Percentiles rank a stretch among this genome's conserved stretches.
phyloP scores from a whole-genome alignment of 2,797 vertebrate genomes.

The Fundulus diaphanus region DNA sequence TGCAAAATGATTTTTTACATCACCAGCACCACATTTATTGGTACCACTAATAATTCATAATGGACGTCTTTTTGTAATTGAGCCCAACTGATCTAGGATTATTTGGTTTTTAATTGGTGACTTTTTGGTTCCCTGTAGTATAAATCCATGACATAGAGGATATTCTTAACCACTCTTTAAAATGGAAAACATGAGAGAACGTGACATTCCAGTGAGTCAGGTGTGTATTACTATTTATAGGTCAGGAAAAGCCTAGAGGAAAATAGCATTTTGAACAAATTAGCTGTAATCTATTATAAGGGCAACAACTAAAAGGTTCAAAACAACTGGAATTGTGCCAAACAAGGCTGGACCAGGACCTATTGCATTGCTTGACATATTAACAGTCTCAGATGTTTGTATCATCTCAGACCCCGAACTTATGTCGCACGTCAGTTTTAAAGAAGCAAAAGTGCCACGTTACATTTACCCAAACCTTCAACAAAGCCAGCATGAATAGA shows the following conservation, averaged over 20 bases:
- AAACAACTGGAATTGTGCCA: neutral
- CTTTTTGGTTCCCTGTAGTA: no score
- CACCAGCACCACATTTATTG: no score
- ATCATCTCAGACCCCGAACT: neutral
- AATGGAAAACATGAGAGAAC: no score
- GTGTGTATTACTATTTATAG: no score
- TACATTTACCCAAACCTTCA: neutral
- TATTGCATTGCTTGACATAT: neutral
- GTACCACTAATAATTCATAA: neutral
- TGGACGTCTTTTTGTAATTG: no score
- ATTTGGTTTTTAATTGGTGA: neutral
- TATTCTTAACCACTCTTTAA: no score
- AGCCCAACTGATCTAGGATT: neutral
- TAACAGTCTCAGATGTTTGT: neutral
- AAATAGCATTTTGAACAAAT: no score
- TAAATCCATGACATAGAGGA: no score
- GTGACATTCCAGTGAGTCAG: no score
- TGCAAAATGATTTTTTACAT: no score
- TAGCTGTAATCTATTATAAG: neutral
- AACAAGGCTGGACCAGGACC: neutral
- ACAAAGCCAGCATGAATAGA: neutral
- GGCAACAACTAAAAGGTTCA: neutral
- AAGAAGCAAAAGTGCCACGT: neutral
- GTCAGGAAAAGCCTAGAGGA: no score
- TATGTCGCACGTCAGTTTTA: neutral